These are phyloP conservation scores for Cyprinodon brontotheroides DNA, from an alignment of 2,113 vertebrate species.

Conservation along the genomic window DNA sequence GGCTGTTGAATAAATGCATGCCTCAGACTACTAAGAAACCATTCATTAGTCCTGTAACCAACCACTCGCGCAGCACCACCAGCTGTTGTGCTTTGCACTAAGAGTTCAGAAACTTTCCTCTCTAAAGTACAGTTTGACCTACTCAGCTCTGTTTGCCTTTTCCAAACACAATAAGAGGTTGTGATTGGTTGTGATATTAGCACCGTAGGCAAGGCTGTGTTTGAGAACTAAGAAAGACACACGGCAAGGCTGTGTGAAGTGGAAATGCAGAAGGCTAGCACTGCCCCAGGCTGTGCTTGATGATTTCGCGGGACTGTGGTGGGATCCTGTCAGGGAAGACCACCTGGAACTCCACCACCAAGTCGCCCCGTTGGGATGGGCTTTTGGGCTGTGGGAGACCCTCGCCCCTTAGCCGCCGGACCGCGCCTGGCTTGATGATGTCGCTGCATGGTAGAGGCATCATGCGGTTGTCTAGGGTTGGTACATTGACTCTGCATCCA, in stretches of 20 bases:
- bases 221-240: slow-evolving; percentile 48
- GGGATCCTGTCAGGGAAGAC: slow-evolving; percentile 96
- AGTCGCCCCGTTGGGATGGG: slow-evolving; percentile 90
- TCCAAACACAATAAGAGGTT: slow-evolving; percentile 62
- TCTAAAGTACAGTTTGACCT: slow-evolving; percentile 13
- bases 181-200: slow-evolving; percentile 63
- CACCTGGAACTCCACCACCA: slow-evolving; percentile 97
- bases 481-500: slow-evolving; percentile 96
- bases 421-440: slow-evolving; percentile 91
- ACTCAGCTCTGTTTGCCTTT: slow-evolving; percentile 31
- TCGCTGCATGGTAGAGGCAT: slow-evolving; percentile 95
- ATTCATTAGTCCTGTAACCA: slow-evolving; percentile 36
- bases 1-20: slow-evolving; percentile 46
- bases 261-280: slow-evolving; percentile 56
- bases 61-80: slow-evolving; percentile 38
- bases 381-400: slow-evolving; percentile 93
- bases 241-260: slow-evolving; percentile 19
- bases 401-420: slow-evolving; percentile 92
- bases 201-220: slow-evolving; percentile 63
- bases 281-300: slow-evolving; percentile 92
- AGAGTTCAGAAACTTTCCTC: slow-evolving; percentile 30
- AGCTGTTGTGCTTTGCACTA: slow-evolving; percentile 30
- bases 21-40: slow-evolving; percentile 59
- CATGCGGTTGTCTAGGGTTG: slow-evolving; percentile 92
- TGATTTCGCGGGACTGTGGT: slow-evolving; percentile 93